phyloP scores from a whole-genome alignment of 2,888 invertebrate genomes.

The Dolomedes plantarius region DNA sequence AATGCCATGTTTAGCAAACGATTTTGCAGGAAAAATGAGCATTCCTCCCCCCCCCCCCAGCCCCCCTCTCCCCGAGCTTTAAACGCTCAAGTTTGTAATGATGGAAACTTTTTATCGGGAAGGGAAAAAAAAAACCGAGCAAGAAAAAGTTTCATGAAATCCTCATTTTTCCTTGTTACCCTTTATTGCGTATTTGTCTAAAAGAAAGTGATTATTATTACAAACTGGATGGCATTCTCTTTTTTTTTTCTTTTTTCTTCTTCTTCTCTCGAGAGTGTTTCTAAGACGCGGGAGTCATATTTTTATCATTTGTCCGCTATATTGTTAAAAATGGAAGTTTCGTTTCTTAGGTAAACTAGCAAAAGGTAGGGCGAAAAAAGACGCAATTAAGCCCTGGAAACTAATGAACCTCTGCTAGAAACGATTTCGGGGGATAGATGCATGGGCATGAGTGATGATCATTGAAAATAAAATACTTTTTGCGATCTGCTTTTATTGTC shows the following conservation, averaged over 20 bases:
- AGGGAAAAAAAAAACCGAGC: slow-evolving; percentile 9
- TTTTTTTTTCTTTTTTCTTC: slow-evolving; percentile 33
- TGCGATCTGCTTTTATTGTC: neutral
- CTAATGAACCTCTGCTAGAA: slow-evolving; percentile 44
- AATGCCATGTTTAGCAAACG: slow-evolving; percentile 42
- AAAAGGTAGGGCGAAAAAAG: slow-evolving; percentile 30
- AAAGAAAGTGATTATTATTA: slow-evolving; percentile 45
- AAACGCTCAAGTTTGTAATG: slow-evolving; percentile 12
- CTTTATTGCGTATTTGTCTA: slow-evolving; percentile 57
- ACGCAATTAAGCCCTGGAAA: slow-evolving; percentile 49
- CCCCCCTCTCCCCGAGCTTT: neutral
- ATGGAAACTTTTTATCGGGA: slow-evolving; percentile 1
- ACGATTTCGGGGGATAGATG: neutral
- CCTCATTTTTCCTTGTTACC: slow-evolving; percentile 19
- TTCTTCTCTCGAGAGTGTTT: no score
- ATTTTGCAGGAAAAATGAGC: slow-evolving; percentile 56
- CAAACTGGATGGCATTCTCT: slow-evolving; percentile 44
- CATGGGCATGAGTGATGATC: slow-evolving; percentile 6
- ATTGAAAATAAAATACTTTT: slow-evolving; percentile 10
- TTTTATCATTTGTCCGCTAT: slow-evolving; percentile 58
- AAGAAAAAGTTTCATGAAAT: slow-evolving; percentile 34
- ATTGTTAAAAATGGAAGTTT: slow-evolving; percentile 62
- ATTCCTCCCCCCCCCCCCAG: slow-evolving; percentile 8
- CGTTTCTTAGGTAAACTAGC: slow-evolving; percentile 31
- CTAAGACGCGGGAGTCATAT: slow-evolving; percentile 1